Evolutionary conservation across 2,888 invertebrate species (phyloP), one percentile per base, ranked within the genome.

Genomic region (Choristoneura rosaceana): DNA sequence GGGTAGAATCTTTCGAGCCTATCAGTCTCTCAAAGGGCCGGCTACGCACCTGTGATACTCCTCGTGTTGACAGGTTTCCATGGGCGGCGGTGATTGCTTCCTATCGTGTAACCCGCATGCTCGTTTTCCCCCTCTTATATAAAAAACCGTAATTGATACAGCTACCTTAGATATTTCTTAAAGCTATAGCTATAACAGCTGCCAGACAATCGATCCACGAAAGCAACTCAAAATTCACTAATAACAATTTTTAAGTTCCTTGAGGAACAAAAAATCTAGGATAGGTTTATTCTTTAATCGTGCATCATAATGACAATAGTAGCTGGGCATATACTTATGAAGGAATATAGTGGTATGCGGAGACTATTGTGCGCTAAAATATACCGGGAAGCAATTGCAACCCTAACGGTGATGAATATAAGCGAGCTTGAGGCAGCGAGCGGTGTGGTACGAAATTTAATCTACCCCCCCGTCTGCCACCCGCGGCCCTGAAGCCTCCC

Each of bases 381-480:
- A 84, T 78, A 84, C 81, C 76, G 82, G 82, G 82, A 90, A 88
- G 89, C 87, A 88, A 90, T 89, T 88, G 87, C 89, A 90, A 79
- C 85, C 86, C 87, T 89, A 87, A 87, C 87, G 79, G 82, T 90
- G 91, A 91, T 92, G 90, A 92, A 91, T 89, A 92, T 86, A 84
- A 85, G 86, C 85, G 82, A 85, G 87, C 87, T 86, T 79, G 87
- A 87, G 87, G 87, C 89, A 83, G 82, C 83, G 82, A 84, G 88
- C 83, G 83, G 86, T 86, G 87, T 83, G 86, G 88, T 87, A 89
- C 90, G 89, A 92, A 92, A 93, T 93, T 91, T 91, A 93, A 93
- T 93, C 92, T 92, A 86, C 90, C 91, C 89, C 89, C 76, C 91
- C 82, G 91, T 91, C 92, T 91, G 81, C 90, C 91, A 76, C 90